Conservation (phyloP, 2,888 invertebrate genomes). For the Toxonevra muliebris region DNA sequence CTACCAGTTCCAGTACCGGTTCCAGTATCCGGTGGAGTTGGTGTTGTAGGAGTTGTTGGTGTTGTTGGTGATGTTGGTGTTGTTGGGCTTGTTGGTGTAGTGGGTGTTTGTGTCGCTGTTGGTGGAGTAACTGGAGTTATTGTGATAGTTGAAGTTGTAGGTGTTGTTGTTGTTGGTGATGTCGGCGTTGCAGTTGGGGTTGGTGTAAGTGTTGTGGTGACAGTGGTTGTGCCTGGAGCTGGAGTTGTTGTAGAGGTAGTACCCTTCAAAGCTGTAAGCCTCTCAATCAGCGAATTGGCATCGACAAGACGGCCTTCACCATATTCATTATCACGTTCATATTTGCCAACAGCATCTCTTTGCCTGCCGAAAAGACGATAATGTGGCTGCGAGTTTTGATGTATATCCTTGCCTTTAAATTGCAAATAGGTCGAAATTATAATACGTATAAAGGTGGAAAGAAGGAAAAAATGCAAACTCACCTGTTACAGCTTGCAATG, state of each 20-base stretch:
- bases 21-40: slow-evolving; percentile 11
- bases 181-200: slow-evolving; percentile 13
- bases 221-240: not conserved
- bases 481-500: no score
- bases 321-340: slow-evolving; percentile 17
- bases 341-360: no score
- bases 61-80: not conserved
- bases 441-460: no score
- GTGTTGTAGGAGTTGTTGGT: not conserved
- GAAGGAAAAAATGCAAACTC: no score
- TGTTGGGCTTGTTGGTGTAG: slow-evolving; percentile 6
- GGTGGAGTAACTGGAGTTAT: slow-evolving; percentile 1
- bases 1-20: not conserved
- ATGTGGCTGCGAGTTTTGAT: no score
- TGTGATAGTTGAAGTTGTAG: not conserved
- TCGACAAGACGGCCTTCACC: slow-evolving; percentile 46
- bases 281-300: slow-evolving; percentile 38
- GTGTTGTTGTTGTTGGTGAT: not conserved
- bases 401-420: no score
- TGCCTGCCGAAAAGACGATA: no score
- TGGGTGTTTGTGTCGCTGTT: slow-evolving; percentile 8
- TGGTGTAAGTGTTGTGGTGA: slow-evolving; percentile 12
- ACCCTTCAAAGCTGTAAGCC: slow-evolving; percentile 41
- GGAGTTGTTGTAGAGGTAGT: slow-evolving; percentile 37
- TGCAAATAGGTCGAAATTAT: no score